Evolutionary conservation across 2,113 vertebrate species (phyloP), one percentile per base, ranked within the genome.

Genomic region (Mellivora capensis): DNA sequence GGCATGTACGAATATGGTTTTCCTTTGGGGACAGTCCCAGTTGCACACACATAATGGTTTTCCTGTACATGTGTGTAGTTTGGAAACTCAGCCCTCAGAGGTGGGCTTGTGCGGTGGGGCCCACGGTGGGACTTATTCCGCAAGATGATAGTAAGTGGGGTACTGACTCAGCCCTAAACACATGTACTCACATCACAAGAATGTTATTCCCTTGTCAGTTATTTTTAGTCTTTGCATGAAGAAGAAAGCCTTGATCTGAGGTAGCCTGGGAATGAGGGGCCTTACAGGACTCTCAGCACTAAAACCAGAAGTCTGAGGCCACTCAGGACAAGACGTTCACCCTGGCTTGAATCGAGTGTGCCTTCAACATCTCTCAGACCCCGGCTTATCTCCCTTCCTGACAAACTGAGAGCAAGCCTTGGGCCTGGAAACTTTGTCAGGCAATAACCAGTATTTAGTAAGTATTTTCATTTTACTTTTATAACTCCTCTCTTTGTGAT

Each of bases 401-500:
- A 93, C 59, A 91, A 85, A 93, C 39, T 39, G 47, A 96, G 57
- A 89, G n/a, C 34, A 67, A 61, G 85, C 44, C 37, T 81, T 37
- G 17, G 87, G 52, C 80, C 52, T 37, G 37, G 80, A 92, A 76
- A 6, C 42, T 81, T 86, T 90, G 31, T 64, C 61, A 74, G 69
- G 61, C 71, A 90, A 79, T 67, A 79, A 79, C 74, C 86, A 81
- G 67, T 59, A 79, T 95, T 94, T 74, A 94, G 85, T 80, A 59
- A 81, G 37, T 67, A 57, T 89, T 97, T 85, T 86, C 39, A 29
- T 61, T 97, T 96, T 94, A 57, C 89, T 94, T 96, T 87, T 94
- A 83, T 23, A 52, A 44, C 34, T 85, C 76, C 20, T 95, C 76
- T 88, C 42, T 87, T 84, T 93, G 79, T 86, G 61, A 71, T 52